A percentile compares a stretch with the other conserved stretches of the same genome.
Conservation (phyloP, 2,797 vertebrate species). For the Protosalanx chinensis region DNA sequence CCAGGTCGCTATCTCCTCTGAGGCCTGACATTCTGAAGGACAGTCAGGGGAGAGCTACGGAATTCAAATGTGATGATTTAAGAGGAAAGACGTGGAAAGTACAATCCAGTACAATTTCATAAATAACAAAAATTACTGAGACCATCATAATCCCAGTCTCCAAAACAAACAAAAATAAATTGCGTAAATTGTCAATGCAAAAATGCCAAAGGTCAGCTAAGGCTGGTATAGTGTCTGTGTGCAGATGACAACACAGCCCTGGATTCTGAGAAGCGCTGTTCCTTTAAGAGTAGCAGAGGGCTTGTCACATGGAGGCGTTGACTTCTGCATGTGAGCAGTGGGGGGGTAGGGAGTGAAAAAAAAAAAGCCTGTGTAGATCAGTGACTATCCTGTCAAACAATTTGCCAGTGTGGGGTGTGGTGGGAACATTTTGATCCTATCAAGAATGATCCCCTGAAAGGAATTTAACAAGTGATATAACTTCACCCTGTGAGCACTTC, state of each 20-base stretch:
- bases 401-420: no score
- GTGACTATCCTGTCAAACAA: background rate
- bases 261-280: conserved; percentile 14
- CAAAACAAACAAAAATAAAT: background rate
- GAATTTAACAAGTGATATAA: no score
- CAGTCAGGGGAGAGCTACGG: background rate
- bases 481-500: no score
- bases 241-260: background rate
- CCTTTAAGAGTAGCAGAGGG: conserved; percentile 47
- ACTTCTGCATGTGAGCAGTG: conserved; percentile 38
- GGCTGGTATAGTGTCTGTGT: background rate
- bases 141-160: background rate
- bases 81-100: conserved; percentile 10
- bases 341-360: conserved; percentile 23
- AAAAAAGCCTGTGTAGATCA: background rate
- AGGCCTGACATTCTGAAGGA: conserved; percentile 56
- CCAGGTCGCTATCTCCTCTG: conserved; percentile 45
- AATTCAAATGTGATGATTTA: conserved; percentile 17
- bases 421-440: no score
- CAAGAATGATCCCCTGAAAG: no score
- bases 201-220: background rate
- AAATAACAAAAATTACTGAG: background rate
- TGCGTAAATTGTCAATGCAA: background rate
- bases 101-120: background rate
- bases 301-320: conserved; percentile 42